Percentiles rank a stretch among this genome's conserved stretches.
Evolutionary conservation across 2,113 vertebrate genomes (phyloP).

Genomic region (Apteryx mantelli): DNA sequence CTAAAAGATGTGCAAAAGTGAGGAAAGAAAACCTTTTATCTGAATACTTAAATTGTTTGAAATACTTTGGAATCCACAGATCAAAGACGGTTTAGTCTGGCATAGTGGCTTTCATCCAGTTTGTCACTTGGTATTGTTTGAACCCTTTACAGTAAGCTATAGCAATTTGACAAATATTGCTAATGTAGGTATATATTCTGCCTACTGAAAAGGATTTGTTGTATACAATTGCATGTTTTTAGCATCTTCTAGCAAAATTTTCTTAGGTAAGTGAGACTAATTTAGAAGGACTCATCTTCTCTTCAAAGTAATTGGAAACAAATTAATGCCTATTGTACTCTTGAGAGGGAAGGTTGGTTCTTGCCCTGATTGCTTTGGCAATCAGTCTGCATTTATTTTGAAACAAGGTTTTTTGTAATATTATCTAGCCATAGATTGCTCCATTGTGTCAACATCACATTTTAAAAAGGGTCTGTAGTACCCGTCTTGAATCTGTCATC

Average conservation of each 20-base stretch:
- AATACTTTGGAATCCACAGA: not conserved
- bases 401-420: not conserved
- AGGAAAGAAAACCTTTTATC: not conserved
- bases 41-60: not conserved
- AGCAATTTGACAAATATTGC: not conserved
- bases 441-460: not conserved
- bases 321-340: not conserved
- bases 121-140: not conserved
- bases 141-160: not conserved
- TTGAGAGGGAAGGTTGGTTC: not conserved
- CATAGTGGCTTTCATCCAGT: not conserved
- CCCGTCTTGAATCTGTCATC: not conserved
- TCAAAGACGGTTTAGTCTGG: not conserved
- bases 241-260: not conserved
- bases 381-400: not conserved
- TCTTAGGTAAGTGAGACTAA: not conserved
- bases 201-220: not conserved
- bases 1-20: not conserved
- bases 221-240: not conserved
- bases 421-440: not conserved
- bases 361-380: not conserved
- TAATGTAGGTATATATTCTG: not conserved
- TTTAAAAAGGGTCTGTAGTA: not conserved
- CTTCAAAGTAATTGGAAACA: not conserved
- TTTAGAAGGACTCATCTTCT: not conserved